Evolutionary conservation across 2,797 vertebrate species (phyloP), one percentile per base, ranked within the genome.

Genomic region (Enteromius viviparus): DNA sequence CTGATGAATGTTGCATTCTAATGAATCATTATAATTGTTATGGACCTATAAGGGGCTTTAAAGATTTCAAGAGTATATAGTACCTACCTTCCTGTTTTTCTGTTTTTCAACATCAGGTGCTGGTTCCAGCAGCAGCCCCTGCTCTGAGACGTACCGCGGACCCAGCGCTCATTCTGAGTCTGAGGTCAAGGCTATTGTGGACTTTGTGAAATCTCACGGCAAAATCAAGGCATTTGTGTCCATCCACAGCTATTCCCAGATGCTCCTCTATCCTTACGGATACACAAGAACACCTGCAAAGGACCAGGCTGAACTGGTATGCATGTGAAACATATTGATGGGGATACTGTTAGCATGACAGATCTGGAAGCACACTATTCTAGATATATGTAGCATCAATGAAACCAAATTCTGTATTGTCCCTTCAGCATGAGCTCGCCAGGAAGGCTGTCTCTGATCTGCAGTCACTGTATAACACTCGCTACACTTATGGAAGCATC

Each of bases 241-340:
- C 93, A 97, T 99, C 92, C 98, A 99, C 76, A 92, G 96, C 87
- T 99, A 98, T 85, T 98, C 97, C 47, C 98, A 99, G 91, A 96
- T 99, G 91, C 96, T 99, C 37, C 85, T 99, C 85, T 98, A 97
- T 40, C 98, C 98, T 53, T 98, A 96, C 0, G 98, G 98, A 75
- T 97, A 97, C 91, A 99, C 92, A 6, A 9, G 0, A 0, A 91
- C 91, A 1, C 87, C 93, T 0, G 86, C 0, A 0, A 76, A 85
- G 0, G 91, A 98, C 85, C 21, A 94, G 5, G 0, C 58, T 0
- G 98, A 99, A 88, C 94, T 98, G 96, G 98, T 99, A 91, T 45
- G 92, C 53, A 34, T 72, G 64, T 32, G n/a, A 19, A 58, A 64
- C 7, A 70, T 45, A 6, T 1, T 9, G 42, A 10, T 45, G 10